Evolutionary conservation across 23 tunicate genomes (phyloP), one percentile per base, ranked within the genome.

Genomic region (Clavelina lepadiformis): DNA sequence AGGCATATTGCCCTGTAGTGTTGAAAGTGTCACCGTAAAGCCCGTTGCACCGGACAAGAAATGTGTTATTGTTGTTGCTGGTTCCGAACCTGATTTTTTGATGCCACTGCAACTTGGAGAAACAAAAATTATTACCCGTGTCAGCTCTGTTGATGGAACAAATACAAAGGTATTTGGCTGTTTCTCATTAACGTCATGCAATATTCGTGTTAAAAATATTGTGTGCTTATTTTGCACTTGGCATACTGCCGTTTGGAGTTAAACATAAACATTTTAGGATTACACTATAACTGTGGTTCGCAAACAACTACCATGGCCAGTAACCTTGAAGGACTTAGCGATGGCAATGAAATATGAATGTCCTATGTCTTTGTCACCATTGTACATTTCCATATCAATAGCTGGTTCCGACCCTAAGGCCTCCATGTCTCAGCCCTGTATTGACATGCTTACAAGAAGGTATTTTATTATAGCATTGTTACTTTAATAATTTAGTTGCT

Each of bases 381-480:
- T 89, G 63, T 89, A 81, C 50, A 58, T 58, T 36, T 89, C 97
- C 7, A 61, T 89, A 34, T 56, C 75, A 1, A 75, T 89, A 11
- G 44, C 31, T 58, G 85, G 64, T 1, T 61, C 75, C 23, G 85
- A 89, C 35, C 79, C 89, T 44, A 89, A 76, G 69, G 65, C 65
- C 1, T 76, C 80, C 45, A 67, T 89, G 63, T 89, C 97, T 1
- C 97, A 89, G 51, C 89, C 82, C 11, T 82, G 88, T 49, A 75
- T 89, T 27, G 97, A 89, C 38, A 75, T 89, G 89, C 63, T 89
- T 3, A 80, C 89, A 33, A 67, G 97, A 75, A 89, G 97, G 97
- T 83, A 35, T 35, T 18, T 11, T 31, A 27, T 35, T 30, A 2
- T n/a, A n/a, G n/a, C n/a, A n/a, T n/a, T n/a, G n/a, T n/a, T n/a